These are phyloP conservation scores for Valencia hispanica DNA, from an alignment of 2,797 vertebrate species.

Conservation along the genomic window DNA sequence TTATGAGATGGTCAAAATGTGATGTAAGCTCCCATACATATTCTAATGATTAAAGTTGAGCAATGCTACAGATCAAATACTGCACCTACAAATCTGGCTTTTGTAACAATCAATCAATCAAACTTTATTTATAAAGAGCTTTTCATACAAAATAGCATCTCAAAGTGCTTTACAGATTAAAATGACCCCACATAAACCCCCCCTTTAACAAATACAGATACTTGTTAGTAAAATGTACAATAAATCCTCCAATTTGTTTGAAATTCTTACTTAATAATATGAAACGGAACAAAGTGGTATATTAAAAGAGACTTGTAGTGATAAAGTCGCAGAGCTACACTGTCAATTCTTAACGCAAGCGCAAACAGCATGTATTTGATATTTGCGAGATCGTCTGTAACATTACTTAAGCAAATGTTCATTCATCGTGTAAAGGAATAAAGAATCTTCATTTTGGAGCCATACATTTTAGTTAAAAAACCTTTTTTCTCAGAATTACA, in stretches of 20 bases:
- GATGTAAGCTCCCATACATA: background rate
- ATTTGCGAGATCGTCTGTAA: background rate
- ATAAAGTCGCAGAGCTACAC: background rate
- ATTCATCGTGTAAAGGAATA: too few relatives aligned
- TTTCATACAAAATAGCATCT: too few relatives aligned
- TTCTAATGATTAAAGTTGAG: background rate
- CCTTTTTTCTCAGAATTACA: background rate
- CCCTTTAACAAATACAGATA: background rate
- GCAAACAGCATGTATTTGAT: background rate
- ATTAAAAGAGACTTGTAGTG: background rate
- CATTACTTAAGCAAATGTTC: too few relatives aligned
- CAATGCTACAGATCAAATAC: background rate
- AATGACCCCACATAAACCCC: too few relatives aligned
- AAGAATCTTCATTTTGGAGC: too few relatives aligned
- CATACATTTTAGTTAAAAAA: too few relatives aligned
- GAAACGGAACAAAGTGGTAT: slow-evolving; percentile 7
- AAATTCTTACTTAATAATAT: slow-evolving; percentile 15
- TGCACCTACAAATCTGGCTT: slow-evolving; percentile 1
- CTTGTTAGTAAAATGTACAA: background rate
- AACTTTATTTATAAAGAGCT: too few relatives aligned
- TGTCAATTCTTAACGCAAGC: slow-evolving; percentile 8
- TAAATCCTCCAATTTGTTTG: slow-evolving; percentile 2
- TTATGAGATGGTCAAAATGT: background rate
- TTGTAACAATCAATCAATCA: too few relatives aligned
- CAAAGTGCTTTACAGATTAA: too few relatives aligned